phyloP scores from a whole-genome alignment of 2,888 invertebrate species.

The Steromphala cineraria region DNA sequence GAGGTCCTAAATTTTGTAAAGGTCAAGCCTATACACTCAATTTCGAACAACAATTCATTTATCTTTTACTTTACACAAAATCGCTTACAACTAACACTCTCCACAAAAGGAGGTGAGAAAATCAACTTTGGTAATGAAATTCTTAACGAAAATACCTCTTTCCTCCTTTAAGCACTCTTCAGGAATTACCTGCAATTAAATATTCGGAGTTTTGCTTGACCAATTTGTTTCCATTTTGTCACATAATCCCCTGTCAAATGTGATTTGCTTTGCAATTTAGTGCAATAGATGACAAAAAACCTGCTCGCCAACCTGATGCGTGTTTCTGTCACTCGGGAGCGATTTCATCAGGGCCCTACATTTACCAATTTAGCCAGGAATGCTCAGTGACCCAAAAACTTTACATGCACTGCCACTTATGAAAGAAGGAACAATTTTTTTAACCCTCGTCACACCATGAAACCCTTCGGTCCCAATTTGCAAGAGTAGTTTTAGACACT shows the following conservation, averaged over 20 bases:
- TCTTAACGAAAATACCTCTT: too few species aligned
- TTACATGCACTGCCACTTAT: neutral
- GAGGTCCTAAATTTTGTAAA: too few species aligned
- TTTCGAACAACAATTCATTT: too few species aligned
- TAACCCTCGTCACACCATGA: neutral
- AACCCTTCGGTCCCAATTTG: neutral
- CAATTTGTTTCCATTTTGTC: neutral
- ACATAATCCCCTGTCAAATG: neutral
- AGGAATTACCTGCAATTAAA: too few species aligned
- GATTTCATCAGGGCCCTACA: neutral
- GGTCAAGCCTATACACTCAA: too few species aligned
- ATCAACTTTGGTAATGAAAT: too few species aligned
- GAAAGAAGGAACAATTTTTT: neutral
- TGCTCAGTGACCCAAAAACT: neutral
- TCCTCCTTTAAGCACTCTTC: too few species aligned
- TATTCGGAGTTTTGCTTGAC: too few species aligned
- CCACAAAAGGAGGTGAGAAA: too few species aligned
- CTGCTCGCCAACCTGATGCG: neutral
- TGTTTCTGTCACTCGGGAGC: neutral
- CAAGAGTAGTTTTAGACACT: slow-evolving; percentile 10
- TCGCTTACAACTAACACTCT: too few species aligned
- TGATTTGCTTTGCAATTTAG: neutral
- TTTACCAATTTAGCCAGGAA: slow-evolving; percentile 4
- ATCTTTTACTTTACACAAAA: too few species aligned
- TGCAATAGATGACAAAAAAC: neutral